phyloP scores from a whole-genome alignment of 2,888 invertebrate species.

The Ormyrus rosae region DNA sequence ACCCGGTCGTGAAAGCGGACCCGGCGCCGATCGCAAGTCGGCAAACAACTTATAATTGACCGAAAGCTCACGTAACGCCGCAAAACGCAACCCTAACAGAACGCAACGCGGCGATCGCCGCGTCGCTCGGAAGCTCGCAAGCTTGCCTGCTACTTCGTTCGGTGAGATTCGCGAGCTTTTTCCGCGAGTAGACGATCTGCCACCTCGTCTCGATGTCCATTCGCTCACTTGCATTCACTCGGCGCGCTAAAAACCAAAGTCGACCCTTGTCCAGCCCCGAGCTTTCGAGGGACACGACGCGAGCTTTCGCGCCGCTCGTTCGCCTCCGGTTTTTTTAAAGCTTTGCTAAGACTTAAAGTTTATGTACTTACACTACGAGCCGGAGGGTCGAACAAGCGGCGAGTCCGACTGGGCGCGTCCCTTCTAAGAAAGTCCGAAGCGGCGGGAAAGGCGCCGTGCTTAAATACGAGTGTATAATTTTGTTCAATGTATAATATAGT shows the following conservation, averaged over 20 bases:
- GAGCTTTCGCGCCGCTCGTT: neutral
- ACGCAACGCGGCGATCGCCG: neutral
- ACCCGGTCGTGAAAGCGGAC: too few species aligned
- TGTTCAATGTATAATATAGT: constrained; percentile 12
- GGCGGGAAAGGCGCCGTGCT: neutral
- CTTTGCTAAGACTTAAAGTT: constrained; percentile 24
- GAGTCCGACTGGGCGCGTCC: neutral
- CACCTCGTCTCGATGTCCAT: neutral
- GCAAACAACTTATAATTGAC: constrained; percentile 25
- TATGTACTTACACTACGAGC: constrained; percentile 2
- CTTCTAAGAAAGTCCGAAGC: neutral
- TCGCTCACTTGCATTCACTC: too few species aligned
- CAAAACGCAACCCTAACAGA: neutral
- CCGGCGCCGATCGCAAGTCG: neutral
- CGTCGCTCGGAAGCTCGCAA: neutral
- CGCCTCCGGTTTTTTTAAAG: constrained; percentile 17
- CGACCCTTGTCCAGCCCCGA: too few species aligned
- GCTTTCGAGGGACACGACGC: neutral
- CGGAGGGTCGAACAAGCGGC: neutral
- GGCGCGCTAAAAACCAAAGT: too few species aligned
- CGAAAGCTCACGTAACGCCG: neutral
- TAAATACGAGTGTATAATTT: constrained; percentile 29
- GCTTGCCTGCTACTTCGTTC: constrained; percentile 24
- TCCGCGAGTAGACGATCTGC: constrained; percentile 25
- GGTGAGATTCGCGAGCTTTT: constrained; percentile 34